Evolutionary conservation across 2,113 vertebrate species (phyloP).

Genomic region (Anhinga anhinga): DNA sequence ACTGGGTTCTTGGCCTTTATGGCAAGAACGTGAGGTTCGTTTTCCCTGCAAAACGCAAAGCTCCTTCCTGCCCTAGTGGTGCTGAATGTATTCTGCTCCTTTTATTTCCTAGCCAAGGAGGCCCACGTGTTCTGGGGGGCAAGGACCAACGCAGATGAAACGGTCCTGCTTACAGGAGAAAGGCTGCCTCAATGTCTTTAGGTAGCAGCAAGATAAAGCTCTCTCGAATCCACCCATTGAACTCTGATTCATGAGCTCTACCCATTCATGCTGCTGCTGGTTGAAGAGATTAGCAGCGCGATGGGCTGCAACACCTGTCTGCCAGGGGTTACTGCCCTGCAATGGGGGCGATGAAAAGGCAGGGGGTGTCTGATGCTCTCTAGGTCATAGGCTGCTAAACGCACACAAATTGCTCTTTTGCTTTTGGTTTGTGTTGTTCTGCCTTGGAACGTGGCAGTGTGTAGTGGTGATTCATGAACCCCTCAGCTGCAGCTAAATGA

Average conservation of each 20-base stretch:
- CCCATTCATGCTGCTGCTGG: not conserved
- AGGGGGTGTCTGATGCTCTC: not conserved
- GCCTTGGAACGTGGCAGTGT: not conserved
- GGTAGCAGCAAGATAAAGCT: not conserved
- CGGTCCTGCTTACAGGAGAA: not conserved
- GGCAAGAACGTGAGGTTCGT: not conserved
- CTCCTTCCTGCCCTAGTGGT: not conserved
- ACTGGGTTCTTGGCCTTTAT: not conserved
- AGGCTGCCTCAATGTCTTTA: not conserved
- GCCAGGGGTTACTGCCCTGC: not conserved
- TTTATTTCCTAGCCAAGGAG: not conserved
- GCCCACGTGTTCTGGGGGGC: fast-evolving
- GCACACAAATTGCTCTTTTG: not conserved
- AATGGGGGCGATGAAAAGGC: not conserved
- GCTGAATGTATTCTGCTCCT: not conserved
- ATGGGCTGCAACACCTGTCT: slow-evolving; percentile 17
- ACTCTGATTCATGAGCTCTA: slow-evolving; percentile 1
- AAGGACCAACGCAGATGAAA: not conserved
- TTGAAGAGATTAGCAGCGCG: not conserved
- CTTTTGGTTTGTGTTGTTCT: not conserved
- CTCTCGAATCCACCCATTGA: not conserved
- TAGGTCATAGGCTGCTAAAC: not conserved
- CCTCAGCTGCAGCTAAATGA: not conserved
- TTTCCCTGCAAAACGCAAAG: not conserved
- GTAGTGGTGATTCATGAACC: not conserved